These are phyloP conservation scores for Sarotherodon lohbergeri DNA, from an alignment of 2,113 vertebrate species.

Conservation along the genomic window DNA sequence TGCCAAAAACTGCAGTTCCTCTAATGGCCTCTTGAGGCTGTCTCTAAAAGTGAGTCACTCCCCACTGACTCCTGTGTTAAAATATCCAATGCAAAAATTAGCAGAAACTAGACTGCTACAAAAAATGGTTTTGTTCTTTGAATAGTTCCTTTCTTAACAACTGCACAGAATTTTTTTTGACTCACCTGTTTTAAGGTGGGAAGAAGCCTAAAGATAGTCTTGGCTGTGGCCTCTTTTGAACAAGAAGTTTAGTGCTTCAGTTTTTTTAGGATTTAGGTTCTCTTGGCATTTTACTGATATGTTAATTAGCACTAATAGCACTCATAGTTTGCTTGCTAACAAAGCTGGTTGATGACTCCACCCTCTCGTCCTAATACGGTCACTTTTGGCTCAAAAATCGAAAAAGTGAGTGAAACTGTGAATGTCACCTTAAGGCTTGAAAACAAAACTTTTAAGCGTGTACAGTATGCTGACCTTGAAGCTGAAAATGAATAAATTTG, in stretches of 20 bases:
- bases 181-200: not conserved
- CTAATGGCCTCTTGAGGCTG: not conserved
- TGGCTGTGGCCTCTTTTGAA: not conserved
- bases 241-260: not conserved
- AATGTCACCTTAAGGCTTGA: not conserved
- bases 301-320: not conserved
- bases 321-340: not conserved
- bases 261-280: not conserved
- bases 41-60: not conserved
- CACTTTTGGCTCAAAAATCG: not conserved
- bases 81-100: not conserved
- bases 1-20: not conserved
- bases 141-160: fast-evolving
- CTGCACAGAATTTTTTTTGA: not conserved
- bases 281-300: not conserved
- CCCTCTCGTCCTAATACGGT: not conserved
- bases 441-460: not conserved
- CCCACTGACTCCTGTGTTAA: not conserved
- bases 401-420: not conserved
- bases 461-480: not conserved
- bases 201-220: not conserved
- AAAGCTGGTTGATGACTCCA: not conserved
- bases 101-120: not conserved
- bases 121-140: not conserved
- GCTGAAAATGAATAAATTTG: too few relatives aligned